A percentile compares a stretch with the other conserved stretches of the same genome.
Conservation (phyloP, 2,797 vertebrate genomes). For the Glossophaga mutica region DNA sequence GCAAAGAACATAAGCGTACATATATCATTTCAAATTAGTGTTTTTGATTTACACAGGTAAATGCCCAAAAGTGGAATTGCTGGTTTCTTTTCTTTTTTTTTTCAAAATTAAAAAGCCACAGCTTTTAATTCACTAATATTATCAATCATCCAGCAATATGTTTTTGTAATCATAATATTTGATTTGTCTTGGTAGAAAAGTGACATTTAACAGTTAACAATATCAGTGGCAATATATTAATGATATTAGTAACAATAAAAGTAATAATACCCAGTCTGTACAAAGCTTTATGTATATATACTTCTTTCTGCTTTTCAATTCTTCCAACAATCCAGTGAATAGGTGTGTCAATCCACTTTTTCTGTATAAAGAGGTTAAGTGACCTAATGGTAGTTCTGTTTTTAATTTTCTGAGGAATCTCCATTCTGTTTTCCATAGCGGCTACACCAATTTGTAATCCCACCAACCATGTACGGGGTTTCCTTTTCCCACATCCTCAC, state of each 20-base stretch:
- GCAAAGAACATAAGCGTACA: neutral
- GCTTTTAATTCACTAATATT: neutral
- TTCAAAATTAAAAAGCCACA: neutral
- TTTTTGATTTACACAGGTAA: neutral
- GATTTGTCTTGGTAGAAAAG: neutral
- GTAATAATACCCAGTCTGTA: neutral
- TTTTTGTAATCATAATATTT: neutral
- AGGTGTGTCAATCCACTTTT: neutral
- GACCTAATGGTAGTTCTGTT: neutral
- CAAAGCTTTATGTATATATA: neutral
- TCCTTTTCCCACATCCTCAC: neutral
- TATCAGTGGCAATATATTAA: neutral
- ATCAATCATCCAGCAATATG: neutral
- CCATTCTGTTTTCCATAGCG: neutral
- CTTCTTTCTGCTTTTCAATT: neutral
- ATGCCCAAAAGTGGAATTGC: neutral
- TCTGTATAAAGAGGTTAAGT: neutral
- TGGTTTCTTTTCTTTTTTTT: too few species aligned
- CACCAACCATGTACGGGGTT: neutral
- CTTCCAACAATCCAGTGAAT: neutral
- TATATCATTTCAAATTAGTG: neutral
- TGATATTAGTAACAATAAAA: neutral
- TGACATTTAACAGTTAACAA: neutral
- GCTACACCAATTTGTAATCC: neutral
- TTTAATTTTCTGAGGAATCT: neutral